These are phyloP conservation scores for Epinotia bilunana DNA, from an alignment of 2,888 invertebrate species.

Conservation along the genomic window DNA sequence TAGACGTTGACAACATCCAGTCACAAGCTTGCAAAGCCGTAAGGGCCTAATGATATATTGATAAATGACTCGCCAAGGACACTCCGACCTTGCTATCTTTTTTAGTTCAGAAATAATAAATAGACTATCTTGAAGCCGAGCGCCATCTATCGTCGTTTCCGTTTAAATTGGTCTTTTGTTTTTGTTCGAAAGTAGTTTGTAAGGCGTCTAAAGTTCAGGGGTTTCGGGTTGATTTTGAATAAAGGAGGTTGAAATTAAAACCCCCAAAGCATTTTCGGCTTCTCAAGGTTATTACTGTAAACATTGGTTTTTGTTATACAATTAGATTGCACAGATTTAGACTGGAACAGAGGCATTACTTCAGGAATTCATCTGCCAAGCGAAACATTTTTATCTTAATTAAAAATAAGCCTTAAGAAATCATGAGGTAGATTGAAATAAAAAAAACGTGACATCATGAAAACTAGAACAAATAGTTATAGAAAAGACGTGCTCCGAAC, in stretches of 20 bases:
- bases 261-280: neutral
- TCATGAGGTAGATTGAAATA: too few relatives aligned
- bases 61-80: conserved; percentile 47
- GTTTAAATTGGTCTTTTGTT: conserved; percentile 27
- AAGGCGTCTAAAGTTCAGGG: conserved; percentile 20
- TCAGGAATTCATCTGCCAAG: too few relatives aligned
- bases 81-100: conserved; percentile 49
- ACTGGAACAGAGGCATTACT: too few relatives aligned
- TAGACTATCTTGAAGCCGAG: conserved; percentile 12
- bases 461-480: neutral
- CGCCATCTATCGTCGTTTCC: conserved; percentile 33
- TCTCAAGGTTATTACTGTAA: neutral
- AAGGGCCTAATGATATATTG: conserved; percentile 50
- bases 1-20: conserved; percentile 26
- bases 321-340: too few relatives aligned
- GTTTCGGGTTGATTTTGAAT: conserved; percentile 5
- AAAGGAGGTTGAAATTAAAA: conserved; percentile 12
- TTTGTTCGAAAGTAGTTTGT: conserved; percentile 26
- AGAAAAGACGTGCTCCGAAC: neutral
- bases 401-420: too few relatives aligned
- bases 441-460: neutral
- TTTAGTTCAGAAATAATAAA: conserved; percentile 45
- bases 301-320: neutral
- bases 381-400: too few relatives aligned
- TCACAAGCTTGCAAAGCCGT: conserved; percentile 29